Percentiles rank a stretch among this genome's conserved stretches.
Conservation (phyloP, 2,113 vertebrate genomes). For the Toxotes chatareus region DNA sequence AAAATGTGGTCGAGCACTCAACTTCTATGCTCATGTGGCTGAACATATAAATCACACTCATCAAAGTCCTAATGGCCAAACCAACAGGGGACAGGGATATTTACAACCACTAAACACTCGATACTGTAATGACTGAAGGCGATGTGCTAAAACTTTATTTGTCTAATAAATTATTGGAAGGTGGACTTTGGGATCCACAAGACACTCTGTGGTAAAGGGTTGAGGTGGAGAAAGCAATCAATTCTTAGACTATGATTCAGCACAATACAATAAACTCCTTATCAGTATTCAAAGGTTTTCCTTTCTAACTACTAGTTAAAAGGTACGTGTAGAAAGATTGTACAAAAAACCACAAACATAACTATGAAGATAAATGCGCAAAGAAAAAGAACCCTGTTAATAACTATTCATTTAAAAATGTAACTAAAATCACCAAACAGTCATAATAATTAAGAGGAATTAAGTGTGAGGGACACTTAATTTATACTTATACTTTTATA, state of each 20-base stretch:
- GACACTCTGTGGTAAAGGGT: no score
- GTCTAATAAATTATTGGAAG: background rate
- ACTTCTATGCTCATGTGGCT: constrained; percentile 30
- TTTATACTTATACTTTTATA: background rate
- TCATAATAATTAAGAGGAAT: background rate
- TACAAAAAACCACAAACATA: background rate
- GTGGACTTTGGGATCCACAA: background rate
- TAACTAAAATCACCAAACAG: background rate
- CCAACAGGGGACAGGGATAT: background rate
- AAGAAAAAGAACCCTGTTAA: background rate
- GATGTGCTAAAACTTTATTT: background rate
- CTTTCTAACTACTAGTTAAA: background rate
- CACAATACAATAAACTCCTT: background rate
- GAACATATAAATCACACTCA: constrained; percentile 6
- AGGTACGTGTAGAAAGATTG: background rate
- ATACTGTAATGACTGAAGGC: background rate
- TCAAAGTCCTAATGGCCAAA: background rate
- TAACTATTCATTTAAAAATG: background rate
- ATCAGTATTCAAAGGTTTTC: background rate
- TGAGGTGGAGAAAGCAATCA: background rate
- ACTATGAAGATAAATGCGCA: background rate
- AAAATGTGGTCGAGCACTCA: constrained; percentile 14
- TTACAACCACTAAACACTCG: background rate
- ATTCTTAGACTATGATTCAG: background rate
- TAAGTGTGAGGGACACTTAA: no score